Conservation (phyloP, 2,797 vertebrate genomes). For the Epinephelus awoara region DNA sequence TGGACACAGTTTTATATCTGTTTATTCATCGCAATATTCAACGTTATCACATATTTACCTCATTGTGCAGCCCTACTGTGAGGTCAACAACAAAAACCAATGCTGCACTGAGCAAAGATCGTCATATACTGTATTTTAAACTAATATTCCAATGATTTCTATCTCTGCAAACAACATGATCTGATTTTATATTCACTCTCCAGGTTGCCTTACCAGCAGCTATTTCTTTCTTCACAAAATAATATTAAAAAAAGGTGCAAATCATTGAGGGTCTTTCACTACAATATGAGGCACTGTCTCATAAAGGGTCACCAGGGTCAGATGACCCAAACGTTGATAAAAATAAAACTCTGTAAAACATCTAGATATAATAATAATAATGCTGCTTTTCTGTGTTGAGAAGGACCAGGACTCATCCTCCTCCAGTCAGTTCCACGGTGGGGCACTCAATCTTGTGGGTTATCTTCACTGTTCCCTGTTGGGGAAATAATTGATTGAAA, state of each 20-base stretch:
- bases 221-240: slow-evolving; percentile 43
- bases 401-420: slow-evolving; percentile 65
- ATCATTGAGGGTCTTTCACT: slow-evolving; percentile 71
- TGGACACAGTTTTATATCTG: too few relatives aligned
- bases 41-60: too few relatives aligned
- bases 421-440: slow-evolving; percentile 9
- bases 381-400: slow-evolving; percentile 67
- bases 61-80: too few relatives aligned
- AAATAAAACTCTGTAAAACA: slow-evolving; percentile 84
- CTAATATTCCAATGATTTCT: slow-evolving; percentile 64
- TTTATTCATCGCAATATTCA: too few relatives aligned
- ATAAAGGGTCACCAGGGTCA: slow-evolving; percentile 73
- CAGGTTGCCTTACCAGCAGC: slow-evolving; percentile 52
- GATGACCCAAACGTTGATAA: slow-evolving; percentile 72
- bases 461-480: slow-evolving; percentile 85
- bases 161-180: slow-evolving; percentile 53
- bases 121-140: slow-evolving; percentile 62
- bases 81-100: slow-evolving; percentile 39
- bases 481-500: slow-evolving; percentile 28
- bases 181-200: slow-evolving; percentile 40
- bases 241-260: slow-evolving; percentile 69
- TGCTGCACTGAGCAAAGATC: slow-evolving; percentile 70
- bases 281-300: slow-evolving; percentile 85
- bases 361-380: slow-evolving; percentile 68
- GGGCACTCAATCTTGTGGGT: slow-evolving; percentile 80